These are phyloP conservation scores for Notocelia uddmanniana DNA, from an alignment of 2,888 invertebrate genomes.

Conservation along the genomic window DNA sequence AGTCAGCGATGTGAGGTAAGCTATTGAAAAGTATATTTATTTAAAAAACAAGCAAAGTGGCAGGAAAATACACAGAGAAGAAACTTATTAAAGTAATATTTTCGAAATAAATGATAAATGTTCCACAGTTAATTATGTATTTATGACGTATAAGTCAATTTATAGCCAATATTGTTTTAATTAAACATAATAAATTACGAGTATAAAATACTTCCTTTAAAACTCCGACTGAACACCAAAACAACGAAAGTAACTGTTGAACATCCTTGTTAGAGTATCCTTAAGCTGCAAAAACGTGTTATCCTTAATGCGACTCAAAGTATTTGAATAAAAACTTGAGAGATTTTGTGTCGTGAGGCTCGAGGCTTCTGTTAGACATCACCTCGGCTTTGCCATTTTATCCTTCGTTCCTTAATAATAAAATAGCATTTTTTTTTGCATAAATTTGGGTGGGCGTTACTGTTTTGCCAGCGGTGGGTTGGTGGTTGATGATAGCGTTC, in stretches of 20 bases:
- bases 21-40: background rate
- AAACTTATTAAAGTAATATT: background rate
- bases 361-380: conserved; percentile 12
- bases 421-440: no score
- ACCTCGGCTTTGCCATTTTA: background rate
- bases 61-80: background rate
- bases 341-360: background rate
- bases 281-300: conserved; percentile 23
- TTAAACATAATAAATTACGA: no score
- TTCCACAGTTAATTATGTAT: no score
- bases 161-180: no score
- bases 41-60: background rate
- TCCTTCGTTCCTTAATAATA: background rate
- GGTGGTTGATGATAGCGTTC: no score
- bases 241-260: background rate
- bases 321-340: conserved; percentile 38
- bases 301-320: conserved; percentile 23
- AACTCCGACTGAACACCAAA: background rate
- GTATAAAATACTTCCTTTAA: background rate
- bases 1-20: background rate
- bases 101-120: no score
- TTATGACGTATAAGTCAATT: no score
- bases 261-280: conserved; percentile 2
- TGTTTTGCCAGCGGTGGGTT: no score
- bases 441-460: no score